Conservation (phyloP, 2,113 vertebrate species). For the Odontophorus gujanensis region DNA sequence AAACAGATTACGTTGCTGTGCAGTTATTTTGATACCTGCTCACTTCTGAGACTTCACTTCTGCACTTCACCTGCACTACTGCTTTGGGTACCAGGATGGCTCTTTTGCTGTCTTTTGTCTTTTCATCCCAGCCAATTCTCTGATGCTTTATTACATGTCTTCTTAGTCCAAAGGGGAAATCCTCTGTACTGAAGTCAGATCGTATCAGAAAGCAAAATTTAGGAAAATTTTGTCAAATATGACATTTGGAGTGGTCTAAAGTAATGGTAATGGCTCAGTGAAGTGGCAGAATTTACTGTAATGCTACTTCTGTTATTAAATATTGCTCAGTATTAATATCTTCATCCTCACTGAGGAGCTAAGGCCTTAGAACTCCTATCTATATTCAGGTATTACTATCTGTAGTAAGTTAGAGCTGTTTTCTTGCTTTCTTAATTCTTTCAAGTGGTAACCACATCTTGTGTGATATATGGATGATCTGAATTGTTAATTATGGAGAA, state of each 20-base stretch:
- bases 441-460: neutral
- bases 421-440: slow-evolving; percentile 23
- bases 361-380: neutral
- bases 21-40: slow-evolving; percentile 24
- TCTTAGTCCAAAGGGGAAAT: neutral
- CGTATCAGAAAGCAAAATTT: neutral
- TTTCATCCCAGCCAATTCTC: slow-evolving; percentile 6
- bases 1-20: neutral
- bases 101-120: neutral
- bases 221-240: neutral
- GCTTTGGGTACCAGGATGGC: neutral
- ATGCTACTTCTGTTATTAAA: slow-evolving; percentile 14
- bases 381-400: neutral
- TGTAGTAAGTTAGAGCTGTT: neutral
- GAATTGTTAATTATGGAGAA: neutral
- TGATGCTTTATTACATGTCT: neutral
- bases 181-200: neutral
- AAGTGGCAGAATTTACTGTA: slow-evolving; percentile 39
- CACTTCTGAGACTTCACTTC: slow-evolving; percentile 18
- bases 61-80: neutral
- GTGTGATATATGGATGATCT: neutral
- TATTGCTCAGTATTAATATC: neutral
- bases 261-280: neutral
- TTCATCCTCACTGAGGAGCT: neutral
- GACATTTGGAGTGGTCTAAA: neutral